phyloP scores from a whole-genome alignment of 2,888 invertebrate species.

The Prosopocoilus inquinatus region DNA sequence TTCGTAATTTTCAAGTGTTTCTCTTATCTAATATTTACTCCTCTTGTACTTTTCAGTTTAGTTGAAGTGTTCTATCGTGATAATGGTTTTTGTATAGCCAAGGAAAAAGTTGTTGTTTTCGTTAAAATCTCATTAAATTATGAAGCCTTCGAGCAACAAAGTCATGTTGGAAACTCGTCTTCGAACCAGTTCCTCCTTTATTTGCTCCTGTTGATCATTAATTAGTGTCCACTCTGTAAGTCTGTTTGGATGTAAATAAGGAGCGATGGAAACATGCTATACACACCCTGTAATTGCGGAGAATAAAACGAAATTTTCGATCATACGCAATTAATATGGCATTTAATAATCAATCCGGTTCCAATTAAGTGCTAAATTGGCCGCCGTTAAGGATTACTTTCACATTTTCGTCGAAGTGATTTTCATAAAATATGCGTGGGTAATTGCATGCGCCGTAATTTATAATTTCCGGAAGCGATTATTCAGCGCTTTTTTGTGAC shows the following conservation, averaged over 20 bases:
- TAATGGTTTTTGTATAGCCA: too few species aligned
- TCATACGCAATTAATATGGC: slow-evolving; percentile 8
- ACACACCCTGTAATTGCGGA: not conserved
- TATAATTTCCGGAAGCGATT: slow-evolving; percentile 15
- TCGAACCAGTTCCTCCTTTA: too few species aligned
- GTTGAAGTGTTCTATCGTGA: too few species aligned
- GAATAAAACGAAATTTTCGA: slow-evolving; percentile 4
- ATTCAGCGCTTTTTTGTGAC: slow-evolving; percentile 10
- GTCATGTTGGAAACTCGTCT: not conserved
- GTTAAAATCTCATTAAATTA: too few species aligned
- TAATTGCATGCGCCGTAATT: slow-evolving; percentile 2
- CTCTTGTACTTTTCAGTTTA: too few species aligned
- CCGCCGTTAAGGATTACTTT: slow-evolving; percentile 9
- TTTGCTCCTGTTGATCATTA: too few species aligned
- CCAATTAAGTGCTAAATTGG: slow-evolving; percentile 17
- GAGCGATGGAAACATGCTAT: not conserved
- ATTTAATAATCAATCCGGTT: slow-evolving; percentile 6
- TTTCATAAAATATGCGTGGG: not conserved
- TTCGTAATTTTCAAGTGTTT: too few species aligned
- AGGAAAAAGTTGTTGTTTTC: too few species aligned
- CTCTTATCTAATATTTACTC: too few species aligned
- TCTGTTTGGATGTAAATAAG: too few species aligned
- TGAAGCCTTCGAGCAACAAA: not conserved
- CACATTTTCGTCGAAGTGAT: not conserved
- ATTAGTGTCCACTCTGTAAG: too few species aligned